phyloP scores from a whole-genome alignment of 2,888 invertebrate species.

The Glyphotaelius pellucidus region DNA sequence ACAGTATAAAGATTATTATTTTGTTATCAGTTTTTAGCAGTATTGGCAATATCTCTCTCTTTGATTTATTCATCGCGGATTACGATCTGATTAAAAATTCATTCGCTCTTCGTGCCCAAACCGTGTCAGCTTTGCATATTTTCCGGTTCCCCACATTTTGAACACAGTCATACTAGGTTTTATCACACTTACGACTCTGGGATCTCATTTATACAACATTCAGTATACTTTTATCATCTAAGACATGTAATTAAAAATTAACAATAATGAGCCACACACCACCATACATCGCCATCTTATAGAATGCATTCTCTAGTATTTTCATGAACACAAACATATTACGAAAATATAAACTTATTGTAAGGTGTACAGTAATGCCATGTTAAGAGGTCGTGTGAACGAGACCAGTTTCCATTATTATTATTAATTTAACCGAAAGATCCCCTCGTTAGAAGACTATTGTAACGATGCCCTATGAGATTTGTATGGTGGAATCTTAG shows the following conservation, averaged over 20 bases:
- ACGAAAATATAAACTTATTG: no score
- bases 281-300: not conserved
- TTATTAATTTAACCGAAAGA: not conserved
- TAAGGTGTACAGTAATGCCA: not conserved
- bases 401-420: not conserved
- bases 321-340: not conserved
- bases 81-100: not conserved
- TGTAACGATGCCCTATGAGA: not conserved
- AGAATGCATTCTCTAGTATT: not conserved
- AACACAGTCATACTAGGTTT: no score
- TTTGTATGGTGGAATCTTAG: not conserved
- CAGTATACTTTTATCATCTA: no score
- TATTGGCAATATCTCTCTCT: not conserved
- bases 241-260: not conserved
- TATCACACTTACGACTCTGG: no score
- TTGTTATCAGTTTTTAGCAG: not conserved
- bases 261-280: no score
- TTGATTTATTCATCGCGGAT: not conserved
- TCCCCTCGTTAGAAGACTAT: not conserved
- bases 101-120: no score
- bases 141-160: no score
- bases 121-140: no score
- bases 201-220: no score
- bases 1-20: no score
- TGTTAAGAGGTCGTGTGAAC: not conserved